A percentile compares a stretch with the other conserved stretches of the same genome.
Conservation (phyloP, 2,888 invertebrate species). For the Pristionchus exspectatus region DNA sequence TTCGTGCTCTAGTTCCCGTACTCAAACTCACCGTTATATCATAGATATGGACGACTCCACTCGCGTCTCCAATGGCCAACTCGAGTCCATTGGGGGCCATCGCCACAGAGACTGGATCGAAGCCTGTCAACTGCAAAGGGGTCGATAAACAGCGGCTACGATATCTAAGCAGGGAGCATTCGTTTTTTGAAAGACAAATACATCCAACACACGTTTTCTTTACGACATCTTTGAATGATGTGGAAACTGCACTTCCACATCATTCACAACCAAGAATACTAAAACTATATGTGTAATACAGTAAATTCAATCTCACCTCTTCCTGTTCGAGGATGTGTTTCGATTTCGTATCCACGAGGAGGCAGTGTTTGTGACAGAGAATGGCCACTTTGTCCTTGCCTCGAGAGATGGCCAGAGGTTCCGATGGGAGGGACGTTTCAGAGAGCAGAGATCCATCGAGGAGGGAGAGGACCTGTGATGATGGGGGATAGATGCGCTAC, state of each 20-base stretch:
- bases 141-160: neutral
- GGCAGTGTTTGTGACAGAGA: slow-evolving; percentile 10
- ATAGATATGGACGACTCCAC: neutral
- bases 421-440: neutral
- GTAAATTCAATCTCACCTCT: neutral
- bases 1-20: too few species aligned
- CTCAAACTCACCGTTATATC: neutral
- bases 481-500: neutral
- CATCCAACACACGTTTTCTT: too few species aligned
- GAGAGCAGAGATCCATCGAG: neutral
- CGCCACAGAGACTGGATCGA: neutral
- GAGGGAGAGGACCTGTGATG: neutral
- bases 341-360: neutral
- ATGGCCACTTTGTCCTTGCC: slow-evolving; percentile 2
- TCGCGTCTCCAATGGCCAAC: slow-evolving; percentile 16
- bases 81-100: neutral
- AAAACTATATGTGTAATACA: neutral
- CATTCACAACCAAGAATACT: too few species aligned
- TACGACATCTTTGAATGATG: too few species aligned
- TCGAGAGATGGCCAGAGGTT: neutral
- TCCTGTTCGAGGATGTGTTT: neutral
- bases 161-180: neutral
- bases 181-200: neutral
- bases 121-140: neutral
- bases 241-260: too few species aligned